phyloP scores from a whole-genome alignment of 2,888 invertebrate genomes.

The Chrysomela aeneicollis region DNA sequence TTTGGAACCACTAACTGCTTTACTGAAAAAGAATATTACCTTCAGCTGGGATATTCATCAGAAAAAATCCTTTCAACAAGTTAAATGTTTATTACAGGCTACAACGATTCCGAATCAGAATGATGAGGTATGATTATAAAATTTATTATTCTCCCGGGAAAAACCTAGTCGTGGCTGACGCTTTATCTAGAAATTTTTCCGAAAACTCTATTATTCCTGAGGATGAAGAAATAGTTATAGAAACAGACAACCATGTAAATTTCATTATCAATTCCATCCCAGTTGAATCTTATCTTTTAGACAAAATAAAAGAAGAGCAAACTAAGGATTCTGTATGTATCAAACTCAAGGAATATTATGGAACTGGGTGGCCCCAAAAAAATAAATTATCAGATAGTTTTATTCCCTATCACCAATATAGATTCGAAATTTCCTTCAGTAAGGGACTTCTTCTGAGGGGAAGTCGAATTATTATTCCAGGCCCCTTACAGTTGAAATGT shows the following conservation, averaged over 20 bases:
- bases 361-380: neutral
- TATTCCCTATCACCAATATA: neutral
- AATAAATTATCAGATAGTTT: neutral
- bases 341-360: neutral
- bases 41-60: no score
- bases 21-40: no score
- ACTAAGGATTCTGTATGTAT: neutral
- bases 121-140: neutral
- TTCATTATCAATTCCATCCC: neutral
- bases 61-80: no score
- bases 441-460: no score
- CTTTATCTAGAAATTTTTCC: neutral
- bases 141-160: neutral
- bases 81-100: no score
- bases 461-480: no score
- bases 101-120: neutral
- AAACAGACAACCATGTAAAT: neutral
- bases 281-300: neutral
- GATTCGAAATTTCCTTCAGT: neutral
- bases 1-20: no score
- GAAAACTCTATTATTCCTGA: neutral
- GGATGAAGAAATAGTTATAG: neutral
- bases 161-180: neutral
- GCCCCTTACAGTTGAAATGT: no score
- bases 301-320: neutral